Evolutionary conservation across 2,797 vertebrate species (phyloP), one percentile per base, ranked within the genome.

Genomic region (Merluccius polli): DNA sequence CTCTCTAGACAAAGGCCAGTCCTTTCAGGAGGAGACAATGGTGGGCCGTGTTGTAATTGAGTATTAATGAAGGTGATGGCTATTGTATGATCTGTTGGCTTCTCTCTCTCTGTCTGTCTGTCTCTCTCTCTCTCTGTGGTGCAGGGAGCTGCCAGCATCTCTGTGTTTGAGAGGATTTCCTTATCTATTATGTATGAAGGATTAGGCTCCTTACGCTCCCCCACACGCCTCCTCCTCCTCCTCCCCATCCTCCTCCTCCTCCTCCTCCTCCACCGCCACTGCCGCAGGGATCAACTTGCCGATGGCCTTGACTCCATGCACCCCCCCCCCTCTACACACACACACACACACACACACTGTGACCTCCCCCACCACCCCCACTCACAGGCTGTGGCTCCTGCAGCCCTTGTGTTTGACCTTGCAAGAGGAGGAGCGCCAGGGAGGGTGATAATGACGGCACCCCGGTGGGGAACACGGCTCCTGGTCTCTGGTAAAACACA

Each of bases 131-230:
- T 59, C 52, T 90, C 85, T 86, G 85, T 81, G 88, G 89, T 79
- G 85, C 85, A 85, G 81, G 81, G 82, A 84, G 85, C 85, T 83
- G 52, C 65, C 65, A 86, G 82, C 4, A 59, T 85, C 86, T 83
- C 87, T 88, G 89, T 93, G 92, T 93, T 93, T 93, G 91, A 91
- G 87, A 91, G 90, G 91, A 92, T 93, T 92, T 91, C 81, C 87
- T 89, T 91, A 94, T 94, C 91, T 92, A 94, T 94, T 93, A 94
- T 95, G 92, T 90, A 94, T 93, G 89, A 92, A 90, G 92, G 92
- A 93, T 94, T 93, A 92, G 88, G 87, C 87, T 90, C 88, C 84
- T 88, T 85, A 84, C 84, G 86, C 87, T 87, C 84, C 73, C 77
- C 85, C 84, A 48, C 15, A 15, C 41, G 18, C 48, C 48, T 10